Base-by-base conservation (phyloP, 2,888 invertebrate species). In the Cantharis rustica region DNA sequence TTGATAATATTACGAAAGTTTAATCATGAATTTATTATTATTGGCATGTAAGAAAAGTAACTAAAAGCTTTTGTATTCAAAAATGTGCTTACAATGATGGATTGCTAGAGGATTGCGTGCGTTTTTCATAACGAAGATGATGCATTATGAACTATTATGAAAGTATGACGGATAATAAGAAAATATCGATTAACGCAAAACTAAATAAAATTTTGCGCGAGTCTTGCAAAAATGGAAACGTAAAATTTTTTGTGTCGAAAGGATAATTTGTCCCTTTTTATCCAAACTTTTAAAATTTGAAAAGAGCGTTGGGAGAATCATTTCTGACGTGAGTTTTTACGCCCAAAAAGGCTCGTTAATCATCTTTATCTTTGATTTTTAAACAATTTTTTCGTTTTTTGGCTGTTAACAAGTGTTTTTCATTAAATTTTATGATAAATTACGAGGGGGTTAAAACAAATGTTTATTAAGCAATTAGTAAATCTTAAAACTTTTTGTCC, bases 21-120 rank as follows among this genome's bases (percentile, higher is more conserved):
- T 74, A 74, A 74, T 70, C 69, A 69, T 61, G 63, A 61, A 31
- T 11, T 64, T 17, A 74, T 47, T 47, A 47, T 74, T 74, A 74
- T 74, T 70, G 74, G 66, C 74, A 74, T 74, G 74, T 74, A 69
- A 69, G 69, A 74, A 74, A 74, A 74, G 69, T 69, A 74, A 31
- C 74, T 66, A 70, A 69, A 74, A 74, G 74, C 74, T 31, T 70
- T 74, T 74, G 74, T 74, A 69, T 70, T 74, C 70, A 68, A 74
- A 73, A 74, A 74, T 74, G 74, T 63, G 74, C 69, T 63, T 63
- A 61, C 64, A 16, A 27, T 74, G 74, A 74, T 74, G 74, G 74
- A 74, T 74, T 69, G 69, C 74, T 16, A 16, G 23, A 26, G 61
- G 73, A 73, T 73, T 73, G 73, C 68, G 68, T 73, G 61, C 27